Evolutionary conservation across 2,888 invertebrate genomes (phyloP).

Genomic region (Pseudococcus longispinus): DNA sequence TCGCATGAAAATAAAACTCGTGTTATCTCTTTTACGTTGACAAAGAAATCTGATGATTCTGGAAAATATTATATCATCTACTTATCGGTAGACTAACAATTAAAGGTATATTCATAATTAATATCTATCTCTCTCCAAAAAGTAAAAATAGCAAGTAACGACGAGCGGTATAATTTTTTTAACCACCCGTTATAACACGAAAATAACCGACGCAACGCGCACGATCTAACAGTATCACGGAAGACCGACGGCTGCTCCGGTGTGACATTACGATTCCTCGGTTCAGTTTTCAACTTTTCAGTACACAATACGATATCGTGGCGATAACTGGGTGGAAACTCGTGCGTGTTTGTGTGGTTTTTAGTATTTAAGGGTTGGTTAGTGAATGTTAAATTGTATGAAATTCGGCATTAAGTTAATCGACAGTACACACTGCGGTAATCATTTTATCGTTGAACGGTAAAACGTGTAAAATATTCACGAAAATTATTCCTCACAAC

Average conservation of each 20-base stretch:
- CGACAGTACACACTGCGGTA: not conserved
- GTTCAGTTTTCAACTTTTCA: constrained; percentile 12
- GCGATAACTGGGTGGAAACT: not conserved
- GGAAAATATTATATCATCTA: not conserved
- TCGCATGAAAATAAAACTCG: not conserved
- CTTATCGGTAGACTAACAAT: not conserved
- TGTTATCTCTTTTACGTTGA: not conserved
- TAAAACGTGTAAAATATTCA: constrained; percentile 25
- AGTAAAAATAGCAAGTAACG: constrained; percentile 18
- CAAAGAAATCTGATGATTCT: not conserved
- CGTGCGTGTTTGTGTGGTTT: not conserved
- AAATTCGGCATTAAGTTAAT: not conserved
- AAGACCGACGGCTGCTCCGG: constrained; percentile 28
- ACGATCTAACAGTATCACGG: constrained; percentile 45
- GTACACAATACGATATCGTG: constrained; percentile 33
- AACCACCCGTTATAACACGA: constrained; percentile 12
- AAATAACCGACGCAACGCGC: not conserved
- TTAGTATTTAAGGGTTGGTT: not conserved
- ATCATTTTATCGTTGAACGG: constrained; percentile 20
- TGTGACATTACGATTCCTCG: constrained; percentile 18
- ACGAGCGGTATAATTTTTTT: constrained; percentile 16
- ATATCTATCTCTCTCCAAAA: not conserved
- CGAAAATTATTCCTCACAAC: constrained; percentile 5
- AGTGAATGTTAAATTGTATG: not conserved
- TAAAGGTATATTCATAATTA: not conserved